phyloP scores from a whole-genome alignment of 1,140 invertebrate species.

The Drosophila nikananu region DNA sequence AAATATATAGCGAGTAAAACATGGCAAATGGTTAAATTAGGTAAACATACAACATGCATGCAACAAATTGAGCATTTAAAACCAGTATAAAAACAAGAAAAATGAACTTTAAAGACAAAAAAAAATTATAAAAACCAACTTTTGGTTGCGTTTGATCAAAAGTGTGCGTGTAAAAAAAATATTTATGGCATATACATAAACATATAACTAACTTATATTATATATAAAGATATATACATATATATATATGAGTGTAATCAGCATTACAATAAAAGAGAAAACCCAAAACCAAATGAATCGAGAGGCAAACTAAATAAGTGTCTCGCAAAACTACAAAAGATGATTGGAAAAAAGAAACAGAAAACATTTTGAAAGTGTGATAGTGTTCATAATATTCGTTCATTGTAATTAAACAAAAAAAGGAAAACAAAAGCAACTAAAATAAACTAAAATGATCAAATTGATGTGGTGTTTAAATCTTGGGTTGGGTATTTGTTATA shows the following conservation, averaged over 20 bases:
- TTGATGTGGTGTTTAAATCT: conserved; percentile 1
- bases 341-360: conserved; percentile 30
- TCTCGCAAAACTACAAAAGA: conserved; percentile 54
- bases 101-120: conserved; percentile 22
- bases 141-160: conserved; percentile 83
- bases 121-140: conserved; percentile 43
- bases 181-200: conserved; percentile 60
- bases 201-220: conserved; percentile 68
- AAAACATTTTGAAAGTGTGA: conserved; percentile 81
- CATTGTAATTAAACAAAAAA: conserved; percentile 74
- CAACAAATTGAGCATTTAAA: conserved; percentile 80
- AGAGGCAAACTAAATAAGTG: conserved; percentile 64
- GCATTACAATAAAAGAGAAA: conserved; percentile 72
- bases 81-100: conserved; percentile 13
- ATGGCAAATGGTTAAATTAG: conserved; percentile 67
- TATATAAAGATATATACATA: conserved; percentile 66
- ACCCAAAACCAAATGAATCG: conserved; percentile 12
- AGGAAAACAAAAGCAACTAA: conserved; percentile 59
- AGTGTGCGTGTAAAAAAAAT: conserved; percentile 63
- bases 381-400: conserved; percentile 83
- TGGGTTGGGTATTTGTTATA: not conserved
- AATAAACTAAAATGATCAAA: conserved; percentile 46
- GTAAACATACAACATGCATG: conserved; percentile 60
- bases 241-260: conserved; percentile 63
- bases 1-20: conserved; percentile 53